A percentile compares a stretch with the other conserved stretches of the same genome.
Conservation (phyloP, 2,888 invertebrate species). For the Nomada lathburiana region DNA sequence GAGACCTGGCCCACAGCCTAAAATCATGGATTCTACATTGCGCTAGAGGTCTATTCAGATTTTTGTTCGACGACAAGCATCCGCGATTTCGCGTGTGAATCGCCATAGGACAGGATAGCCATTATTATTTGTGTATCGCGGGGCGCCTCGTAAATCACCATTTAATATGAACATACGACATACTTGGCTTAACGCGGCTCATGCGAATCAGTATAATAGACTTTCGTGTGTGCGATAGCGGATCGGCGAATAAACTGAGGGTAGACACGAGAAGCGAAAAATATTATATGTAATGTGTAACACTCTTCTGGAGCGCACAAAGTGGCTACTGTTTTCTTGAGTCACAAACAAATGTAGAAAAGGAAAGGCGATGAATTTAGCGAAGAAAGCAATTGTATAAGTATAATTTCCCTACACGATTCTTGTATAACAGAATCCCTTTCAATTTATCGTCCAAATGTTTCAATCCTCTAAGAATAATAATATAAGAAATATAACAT, state of each 20-base stretch:
- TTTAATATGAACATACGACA: constrained; percentile 34
- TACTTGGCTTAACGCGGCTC: constrained; percentile 30
- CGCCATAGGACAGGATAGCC: constrained; percentile 8
- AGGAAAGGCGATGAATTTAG: too few relatives aligned
- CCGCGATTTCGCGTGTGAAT: constrained; percentile 19
- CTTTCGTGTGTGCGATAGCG: constrained; percentile 48
- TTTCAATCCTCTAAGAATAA: too few relatives aligned
- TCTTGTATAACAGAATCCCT: too few relatives aligned
- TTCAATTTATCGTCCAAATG: too few relatives aligned
- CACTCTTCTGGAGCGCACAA: too few relatives aligned
- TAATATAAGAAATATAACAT: too few relatives aligned
- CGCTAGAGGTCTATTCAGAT: background rate
- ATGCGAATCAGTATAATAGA: constrained; percentile 53
- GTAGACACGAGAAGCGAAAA: background rate
- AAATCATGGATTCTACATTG: too few relatives aligned
- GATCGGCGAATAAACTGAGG: constrained; percentile 26
- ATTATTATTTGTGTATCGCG: constrained; percentile 18
- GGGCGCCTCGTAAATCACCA: constrained; percentile 44
- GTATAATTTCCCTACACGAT: too few relatives aligned
- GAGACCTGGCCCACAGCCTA: too few relatives aligned
- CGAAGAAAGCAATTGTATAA: background rate
- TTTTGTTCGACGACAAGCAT: background rate
- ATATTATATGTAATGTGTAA: too few relatives aligned
- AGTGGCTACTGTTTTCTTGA: too few relatives aligned
- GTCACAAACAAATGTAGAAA: too few relatives aligned